A percentile compares a stretch with the other conserved stretches of the same genome.
Evolutionary conservation across 2,797 vertebrate genomes (phyloP).

Genomic region (Pyrocephalus nanus): DNA sequence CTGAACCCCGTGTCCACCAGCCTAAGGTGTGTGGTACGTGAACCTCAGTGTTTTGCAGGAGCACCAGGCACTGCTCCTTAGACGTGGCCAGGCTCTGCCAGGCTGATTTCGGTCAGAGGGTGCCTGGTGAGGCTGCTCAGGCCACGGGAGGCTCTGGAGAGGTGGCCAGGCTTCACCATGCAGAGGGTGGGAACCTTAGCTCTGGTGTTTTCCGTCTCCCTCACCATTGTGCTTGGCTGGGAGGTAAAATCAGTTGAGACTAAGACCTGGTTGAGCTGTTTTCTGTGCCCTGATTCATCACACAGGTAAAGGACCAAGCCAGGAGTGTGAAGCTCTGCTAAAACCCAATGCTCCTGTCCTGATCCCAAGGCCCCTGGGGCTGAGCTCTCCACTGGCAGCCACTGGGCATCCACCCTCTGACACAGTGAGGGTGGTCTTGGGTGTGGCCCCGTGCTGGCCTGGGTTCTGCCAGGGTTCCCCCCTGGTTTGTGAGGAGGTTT

Average conservation of each 20-base stretch:
- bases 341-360: background rate
- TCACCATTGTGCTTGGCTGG: rapidly evolving
- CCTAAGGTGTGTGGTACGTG: rapidly evolving
- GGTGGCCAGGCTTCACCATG: rapidly evolving
- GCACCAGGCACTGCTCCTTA: background rate
- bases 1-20: background rate
- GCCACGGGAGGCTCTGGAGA: background rate
- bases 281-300: background rate
- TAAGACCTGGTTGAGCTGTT: background rate
- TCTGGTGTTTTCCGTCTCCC: background rate
- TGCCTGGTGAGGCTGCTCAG: background rate
- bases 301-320: rapidly evolving
- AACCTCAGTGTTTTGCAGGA: rapidly evolving
- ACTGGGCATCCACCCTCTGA: rapidly evolving
- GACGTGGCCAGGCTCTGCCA: background rate
- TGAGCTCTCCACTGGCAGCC: rapidly evolving
- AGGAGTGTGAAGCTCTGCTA: background rate
- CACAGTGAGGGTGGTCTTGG: background rate
- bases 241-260: background rate
- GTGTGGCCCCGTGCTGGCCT: rapidly evolving
- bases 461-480: background rate
- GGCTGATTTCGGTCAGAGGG: background rate
- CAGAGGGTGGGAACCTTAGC: background rate
- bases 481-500: rapidly evolving
- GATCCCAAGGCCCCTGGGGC: rapidly evolving